Evolutionary conservation across 2,797 vertebrate genomes (phyloP), one percentile per base, ranked within the genome.

Genomic region (Cygnus olor): DNA sequence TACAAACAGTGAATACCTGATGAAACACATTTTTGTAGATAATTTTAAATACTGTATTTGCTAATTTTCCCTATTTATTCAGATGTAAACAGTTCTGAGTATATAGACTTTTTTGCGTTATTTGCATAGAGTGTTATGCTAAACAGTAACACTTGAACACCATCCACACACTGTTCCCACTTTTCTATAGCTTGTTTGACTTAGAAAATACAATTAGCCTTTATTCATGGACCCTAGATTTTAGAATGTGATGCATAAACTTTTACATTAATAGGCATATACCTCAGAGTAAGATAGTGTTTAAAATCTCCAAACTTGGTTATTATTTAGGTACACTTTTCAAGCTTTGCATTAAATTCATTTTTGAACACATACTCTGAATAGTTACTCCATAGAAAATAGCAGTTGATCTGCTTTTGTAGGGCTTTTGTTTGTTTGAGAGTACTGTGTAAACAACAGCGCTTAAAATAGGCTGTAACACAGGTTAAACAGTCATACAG

Each of bases 281-380:
- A 96, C 92, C 90, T 95, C 97, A 97, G 84, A 96, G 28, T 92
- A 90, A 96, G 73, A 68, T 74, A 88, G 65, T 95, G 93, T 83
- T 91, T 90, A 82, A 90, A 70, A 89, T 63, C 72, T 94, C 63
- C 60, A 72, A 21, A 85, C 80, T 66, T 78, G 54, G 5, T 93
- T 85, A 38, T 68, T 90, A 64, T 17, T 72, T 70, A 65, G 53
- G 38, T 78, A 69, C 19, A 45, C 14, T 88, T 76, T 66, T 63
- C 36, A 69, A 44, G 28, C n/a, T 90, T 80, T 83, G 42, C 25
- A 49, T 90, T 88, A 69, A 85, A 45, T 61, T 66, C 0, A 3
- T 83, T 95, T 28, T 80, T 83, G 69, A 94, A 58, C 22, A 57
- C 27, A 5, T 53, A 36, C 15, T 42, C 42, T 45, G 16, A 34